These are phyloP conservation scores for Thymelicus lineola DNA, from an alignment of 2,888 invertebrate species.

Conservation along the genomic window DNA sequence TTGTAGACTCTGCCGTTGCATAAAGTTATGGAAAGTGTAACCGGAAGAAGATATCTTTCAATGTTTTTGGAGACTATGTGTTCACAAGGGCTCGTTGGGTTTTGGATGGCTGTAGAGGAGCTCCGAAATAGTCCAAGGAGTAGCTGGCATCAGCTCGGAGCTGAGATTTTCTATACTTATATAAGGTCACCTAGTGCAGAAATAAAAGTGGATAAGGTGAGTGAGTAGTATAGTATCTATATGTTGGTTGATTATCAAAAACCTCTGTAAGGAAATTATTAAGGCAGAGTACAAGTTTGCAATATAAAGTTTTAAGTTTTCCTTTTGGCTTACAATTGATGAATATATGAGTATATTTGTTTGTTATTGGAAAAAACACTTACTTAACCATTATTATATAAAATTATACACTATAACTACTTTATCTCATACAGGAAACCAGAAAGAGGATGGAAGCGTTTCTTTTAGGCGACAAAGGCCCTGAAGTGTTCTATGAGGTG, in stretches of 20 bases:
- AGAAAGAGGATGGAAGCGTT: slow-evolving; percentile 95
- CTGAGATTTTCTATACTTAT: slow-evolving; percentile 96
- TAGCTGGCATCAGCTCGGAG: slow-evolving; percentile 93
- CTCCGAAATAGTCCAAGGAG: slow-evolving; percentile 90
- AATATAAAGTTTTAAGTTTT: too few species aligned
- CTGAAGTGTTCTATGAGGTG: slow-evolving; percentile 94
- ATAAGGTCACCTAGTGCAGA: slow-evolving; percentile 92
- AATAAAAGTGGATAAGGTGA: slow-evolving; percentile 91
- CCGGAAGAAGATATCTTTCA: slow-evolving; percentile 92
- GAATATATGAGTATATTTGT: too few species aligned
- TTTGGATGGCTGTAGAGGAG: slow-evolving; percentile 95
- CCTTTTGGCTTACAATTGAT: too few species aligned
- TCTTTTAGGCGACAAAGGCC: slow-evolving; percentile 93
- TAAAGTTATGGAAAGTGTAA: slow-evolving; percentile 90
- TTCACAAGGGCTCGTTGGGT: slow-evolving; percentile 93
- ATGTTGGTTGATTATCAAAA: too few species aligned
- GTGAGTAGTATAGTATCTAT: slow-evolving; percentile 53
- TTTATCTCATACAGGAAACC: slow-evolving; percentile 79
- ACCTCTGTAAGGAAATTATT: too few species aligned
- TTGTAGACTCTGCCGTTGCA: slow-evolving; percentile 88
- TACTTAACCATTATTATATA: too few species aligned
- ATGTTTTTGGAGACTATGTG: slow-evolving; percentile 93
- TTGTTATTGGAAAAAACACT: too few species aligned
- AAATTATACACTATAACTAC: neutral
- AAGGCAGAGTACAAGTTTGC: too few species aligned